Conservation (phyloP, 1,140 invertebrate species). For the Yoshiicerus persimilis region DNA sequence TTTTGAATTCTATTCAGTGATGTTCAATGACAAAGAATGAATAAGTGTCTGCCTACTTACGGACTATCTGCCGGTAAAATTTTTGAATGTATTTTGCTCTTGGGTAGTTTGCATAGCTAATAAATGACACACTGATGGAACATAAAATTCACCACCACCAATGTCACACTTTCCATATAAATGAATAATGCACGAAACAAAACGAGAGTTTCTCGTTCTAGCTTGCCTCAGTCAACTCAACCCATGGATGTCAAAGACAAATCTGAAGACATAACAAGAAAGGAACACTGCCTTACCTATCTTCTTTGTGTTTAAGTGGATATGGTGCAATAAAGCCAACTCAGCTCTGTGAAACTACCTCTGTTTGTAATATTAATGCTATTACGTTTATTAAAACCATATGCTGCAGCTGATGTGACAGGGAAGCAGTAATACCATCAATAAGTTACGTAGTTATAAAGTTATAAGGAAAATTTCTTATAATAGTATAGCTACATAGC, state of each 20-base stretch:
- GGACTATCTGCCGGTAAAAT: neutral
- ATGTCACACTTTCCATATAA: constrained; percentile 12
- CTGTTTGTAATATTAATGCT: neutral
- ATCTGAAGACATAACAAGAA: neutral
- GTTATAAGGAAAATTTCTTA: no score
- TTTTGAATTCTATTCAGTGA: neutral
- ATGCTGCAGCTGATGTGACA: neutral
- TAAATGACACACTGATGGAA: constrained; percentile 1
- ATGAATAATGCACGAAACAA: constrained; percentile 5
- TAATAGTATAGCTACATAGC: no score
- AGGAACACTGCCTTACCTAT: neutral
- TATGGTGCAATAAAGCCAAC: neutral
- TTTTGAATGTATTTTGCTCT: neutral
- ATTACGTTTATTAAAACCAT: neutral
- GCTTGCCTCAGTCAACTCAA: neutral
- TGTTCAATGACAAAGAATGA: neutral
- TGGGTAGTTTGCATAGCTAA: neutral
- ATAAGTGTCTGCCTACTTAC: neutral
- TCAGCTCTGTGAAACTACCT: no score
- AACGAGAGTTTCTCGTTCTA: neutral
- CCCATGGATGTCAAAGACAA: neutral
- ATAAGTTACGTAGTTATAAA: no score
- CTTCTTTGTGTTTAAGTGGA: neutral
- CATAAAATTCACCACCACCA: neutral
- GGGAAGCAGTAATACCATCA: no score